These are phyloP conservation scores for Antennarius maculatus DNA, from an alignment of 2,797 vertebrate genomes.

Conservation along the genomic window DNA sequence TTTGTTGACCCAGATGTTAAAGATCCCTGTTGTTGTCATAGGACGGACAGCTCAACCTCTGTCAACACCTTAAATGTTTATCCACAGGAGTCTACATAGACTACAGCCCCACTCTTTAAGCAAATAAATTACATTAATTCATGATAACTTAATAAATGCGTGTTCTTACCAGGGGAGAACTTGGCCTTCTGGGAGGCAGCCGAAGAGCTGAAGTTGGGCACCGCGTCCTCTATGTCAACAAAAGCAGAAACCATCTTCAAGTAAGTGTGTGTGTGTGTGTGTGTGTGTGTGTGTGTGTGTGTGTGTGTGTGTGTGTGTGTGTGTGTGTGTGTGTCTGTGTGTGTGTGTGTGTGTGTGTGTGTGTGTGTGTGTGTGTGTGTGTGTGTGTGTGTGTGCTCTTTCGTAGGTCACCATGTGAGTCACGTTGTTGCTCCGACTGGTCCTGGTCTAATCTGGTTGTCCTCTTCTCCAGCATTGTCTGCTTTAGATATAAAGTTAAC, in stretches of 20 bases:
- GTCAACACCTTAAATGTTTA: too few species aligned
- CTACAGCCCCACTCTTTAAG: too few species aligned
- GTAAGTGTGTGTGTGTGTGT: slow-evolving; percentile 73
- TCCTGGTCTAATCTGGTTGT: not conserved
- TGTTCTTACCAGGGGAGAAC: slow-evolving; percentile 87
- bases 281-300: not conserved
- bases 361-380: not conserved
- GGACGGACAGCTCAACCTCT: too few species aligned
- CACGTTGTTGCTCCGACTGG: not conserved
- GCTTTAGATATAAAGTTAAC: too few species aligned
- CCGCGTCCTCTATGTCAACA: slow-evolving; percentile 89
- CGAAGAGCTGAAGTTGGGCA: slow-evolving; percentile 93
- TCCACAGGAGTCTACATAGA: too few species aligned
- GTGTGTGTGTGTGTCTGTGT: not conserved
- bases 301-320: not conserved
- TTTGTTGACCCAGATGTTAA: too few species aligned
- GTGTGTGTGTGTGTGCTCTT: not conserved
- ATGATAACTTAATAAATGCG: too few species aligned
- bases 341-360: not conserved
- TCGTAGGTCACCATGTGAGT: too few species aligned
- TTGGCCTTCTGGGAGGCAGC: slow-evolving; percentile 98
- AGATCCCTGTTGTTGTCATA: too few species aligned
- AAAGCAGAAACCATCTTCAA: slow-evolving; percentile 94
- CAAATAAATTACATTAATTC: too few species aligned
- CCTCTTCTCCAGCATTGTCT: too few species aligned